phyloP scores from a whole-genome alignment of 2,797 vertebrate species.

The Tachyglossus aculeatus region DNA sequence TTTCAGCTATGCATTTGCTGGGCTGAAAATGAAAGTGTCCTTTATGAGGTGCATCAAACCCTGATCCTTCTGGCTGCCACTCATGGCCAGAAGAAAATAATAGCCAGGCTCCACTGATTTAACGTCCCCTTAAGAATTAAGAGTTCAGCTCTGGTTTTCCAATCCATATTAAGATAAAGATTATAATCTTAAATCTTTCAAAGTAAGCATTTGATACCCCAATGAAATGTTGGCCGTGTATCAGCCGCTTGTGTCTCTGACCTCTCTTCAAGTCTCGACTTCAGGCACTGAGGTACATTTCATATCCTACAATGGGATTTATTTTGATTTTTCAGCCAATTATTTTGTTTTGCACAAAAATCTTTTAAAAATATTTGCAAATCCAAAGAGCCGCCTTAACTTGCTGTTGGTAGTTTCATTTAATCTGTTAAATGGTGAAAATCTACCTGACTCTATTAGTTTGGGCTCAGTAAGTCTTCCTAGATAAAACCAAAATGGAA shows the following conservation, averaged over 20 bases:
- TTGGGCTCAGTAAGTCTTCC: slow-evolving; percentile 23
- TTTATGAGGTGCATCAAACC: slow-evolving; percentile 56
- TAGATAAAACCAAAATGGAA: slow-evolving; percentile 6
- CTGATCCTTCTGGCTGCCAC: slow-evolving; percentile 44
- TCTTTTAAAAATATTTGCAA: no score
- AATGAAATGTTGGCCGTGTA: slow-evolving; percentile 33
- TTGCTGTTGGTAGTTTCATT: neutral
- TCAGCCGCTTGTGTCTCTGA: slow-evolving; percentile 22
- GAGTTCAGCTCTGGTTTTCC: slow-evolving; percentile 36
- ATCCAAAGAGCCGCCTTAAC: neutral
- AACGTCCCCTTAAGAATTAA: slow-evolving; percentile 9
- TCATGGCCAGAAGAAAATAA: slow-evolving; percentile 25
- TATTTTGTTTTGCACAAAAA: neutral
- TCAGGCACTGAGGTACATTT: slow-evolving; percentile 24
- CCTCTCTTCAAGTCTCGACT: slow-evolving; percentile 34
- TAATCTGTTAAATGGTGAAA: slow-evolving; percentile 14
- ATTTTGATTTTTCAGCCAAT: slow-evolving; percentile 23
- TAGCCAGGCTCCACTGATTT: slow-evolving; percentile 10
- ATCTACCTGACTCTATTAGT: neutral
- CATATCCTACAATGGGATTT: slow-evolving; percentile 33
- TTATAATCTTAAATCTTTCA: neutral
- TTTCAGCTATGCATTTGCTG: slow-evolving; percentile 61
- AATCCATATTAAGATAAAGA: slow-evolving; percentile 33
- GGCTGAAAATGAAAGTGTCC: slow-evolving; percentile 55
- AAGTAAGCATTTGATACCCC: neutral